Evolutionary conservation across 2,888 invertebrate genomes (phyloP), one percentile per base, ranked within the genome.

Genomic region (Liodrosophila aerea): DNA sequence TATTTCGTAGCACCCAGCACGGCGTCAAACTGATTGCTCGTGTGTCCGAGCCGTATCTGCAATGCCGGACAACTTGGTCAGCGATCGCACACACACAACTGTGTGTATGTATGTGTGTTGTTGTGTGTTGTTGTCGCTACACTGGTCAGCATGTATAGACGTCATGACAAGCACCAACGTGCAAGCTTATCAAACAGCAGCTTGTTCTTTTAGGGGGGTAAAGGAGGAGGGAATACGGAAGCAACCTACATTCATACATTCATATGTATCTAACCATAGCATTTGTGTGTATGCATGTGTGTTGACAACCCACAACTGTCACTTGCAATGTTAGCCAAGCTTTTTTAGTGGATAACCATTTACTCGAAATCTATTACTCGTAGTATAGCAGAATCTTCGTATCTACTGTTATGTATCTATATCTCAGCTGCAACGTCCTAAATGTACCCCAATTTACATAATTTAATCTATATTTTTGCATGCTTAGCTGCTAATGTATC

Each of bases 151-250:
- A 74, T 67, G 64, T 63, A 63, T 61, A 76, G 63, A 67, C 76
- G 80, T 75, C 76, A 78, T 82, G 66, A 82, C 75, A 71, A 57
- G 62, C 54, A 64, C 64, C 63, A 64, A 63, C 62, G 58, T 61
- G 71, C 40, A 8, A 7, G 40, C 76, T 76, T 76, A 76, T 76
- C 76, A 40, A 16, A 7, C 18, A 18, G 22, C 40, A 8, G 27
- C 11, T 7, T 16, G 8, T 11, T 9, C 40, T 12, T 7, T 9
- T n/a, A 30, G 3, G 2, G 7, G 30, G n/a, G n/a, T n/a, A 30
- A 30, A n/a, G 30, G 30, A 2, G 11, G 33, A 7, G n/a, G 16
- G n/a, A 7, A 16, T 4, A 8, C 47, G 49, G 41, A 47, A 64
- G 51, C 30, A 45, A 15, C 33, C 36, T 31, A 43, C 9, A 47